phyloP scores from a whole-genome alignment of 64 coral and sea anemone genomes.

The Montipora efflorescens region DNA sequence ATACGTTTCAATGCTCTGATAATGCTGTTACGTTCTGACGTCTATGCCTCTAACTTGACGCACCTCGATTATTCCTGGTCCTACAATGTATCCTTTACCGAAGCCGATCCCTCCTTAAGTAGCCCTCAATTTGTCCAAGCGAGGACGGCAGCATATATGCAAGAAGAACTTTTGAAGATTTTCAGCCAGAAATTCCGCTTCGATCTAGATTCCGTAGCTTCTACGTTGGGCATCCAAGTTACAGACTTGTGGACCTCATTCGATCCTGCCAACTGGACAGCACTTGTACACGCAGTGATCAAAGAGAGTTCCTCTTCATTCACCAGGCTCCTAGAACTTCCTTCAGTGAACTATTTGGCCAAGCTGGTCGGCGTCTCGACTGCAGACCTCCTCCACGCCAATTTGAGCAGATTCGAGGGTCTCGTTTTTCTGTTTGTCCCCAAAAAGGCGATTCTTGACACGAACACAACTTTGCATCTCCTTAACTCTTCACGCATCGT shows the following conservation, averaged over 20 bases:
- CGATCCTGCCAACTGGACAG: conserved; percentile 73
- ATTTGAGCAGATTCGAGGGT: conserved; percentile 42
- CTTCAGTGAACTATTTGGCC: conserved; percentile 50
- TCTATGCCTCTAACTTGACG: neutral
- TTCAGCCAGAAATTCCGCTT: conserved; percentile 35
- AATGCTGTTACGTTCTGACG: neutral
- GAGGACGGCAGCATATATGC: neutral
- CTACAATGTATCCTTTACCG: neutral
- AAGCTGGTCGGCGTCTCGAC: neutral
- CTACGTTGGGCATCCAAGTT: conserved; percentile 1
- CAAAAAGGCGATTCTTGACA: conserved; percentile 61
- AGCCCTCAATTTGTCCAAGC: fast-evolving
- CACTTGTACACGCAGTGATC: conserved; percentile 9
- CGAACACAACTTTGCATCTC: conserved; percentile 46
- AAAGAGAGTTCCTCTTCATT: neutral
- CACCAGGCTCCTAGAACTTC: neutral
- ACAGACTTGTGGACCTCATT: conserved; percentile 52
- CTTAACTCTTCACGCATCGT: conserved; percentile 27
- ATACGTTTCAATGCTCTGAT: no score
- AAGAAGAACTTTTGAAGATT: conserved; percentile 25
- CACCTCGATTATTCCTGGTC: neutral
- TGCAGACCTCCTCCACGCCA: conserved; percentile 18
- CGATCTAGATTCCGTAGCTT: no score
- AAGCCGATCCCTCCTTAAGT: neutral
- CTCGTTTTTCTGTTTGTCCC: conserved; percentile 11